phyloP scores from a whole-genome alignment of 2,888 invertebrate genomes.

The Choristoneura rosaceana region DNA sequence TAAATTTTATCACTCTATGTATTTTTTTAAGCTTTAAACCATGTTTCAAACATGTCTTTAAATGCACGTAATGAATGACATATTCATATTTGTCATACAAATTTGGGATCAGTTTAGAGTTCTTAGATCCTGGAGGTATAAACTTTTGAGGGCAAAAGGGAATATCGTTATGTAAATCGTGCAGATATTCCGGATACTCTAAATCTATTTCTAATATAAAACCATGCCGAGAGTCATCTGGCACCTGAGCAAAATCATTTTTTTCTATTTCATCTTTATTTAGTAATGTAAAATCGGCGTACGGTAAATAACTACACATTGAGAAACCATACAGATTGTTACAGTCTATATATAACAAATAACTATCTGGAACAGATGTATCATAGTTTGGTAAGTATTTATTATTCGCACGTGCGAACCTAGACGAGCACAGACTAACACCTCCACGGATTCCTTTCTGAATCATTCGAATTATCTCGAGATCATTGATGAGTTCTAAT shows the following conservation, averaged over 20 bases:
- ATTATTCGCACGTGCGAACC: neutral
- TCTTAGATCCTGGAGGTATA: conserved; percentile 42
- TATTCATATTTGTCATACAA: conserved; percentile 14
- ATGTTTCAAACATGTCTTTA: neutral
- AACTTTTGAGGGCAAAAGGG: conserved; percentile 44
- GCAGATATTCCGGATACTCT: conserved; percentile 42
- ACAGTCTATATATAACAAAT: conserved; percentile 24
- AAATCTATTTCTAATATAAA: conserved; percentile 51
- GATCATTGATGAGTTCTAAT: too few relatives aligned
- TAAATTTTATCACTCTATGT: too few relatives aligned
- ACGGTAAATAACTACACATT: conserved; percentile 19
- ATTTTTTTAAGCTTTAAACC: neutral
- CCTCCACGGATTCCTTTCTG: neutral
- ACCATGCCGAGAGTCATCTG: conserved; percentile 44
- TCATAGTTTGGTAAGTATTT: conserved; percentile 2
- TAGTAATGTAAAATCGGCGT: conserved; percentile 31
- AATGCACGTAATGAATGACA: conserved; percentile 8
- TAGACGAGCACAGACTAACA: neutral
- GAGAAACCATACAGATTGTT: conserved; percentile 31
- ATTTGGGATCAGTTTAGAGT: conserved; percentile 7
- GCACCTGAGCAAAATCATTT: conserved; percentile 29
- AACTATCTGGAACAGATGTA: neutral
- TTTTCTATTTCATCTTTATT: conserved; percentile 30
- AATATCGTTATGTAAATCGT: conserved; percentile 41
- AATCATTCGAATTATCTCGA: too few relatives aligned